phyloP scores from a whole-genome alignment of 2,888 invertebrate species.

The Panzeria rudis region DNA sequence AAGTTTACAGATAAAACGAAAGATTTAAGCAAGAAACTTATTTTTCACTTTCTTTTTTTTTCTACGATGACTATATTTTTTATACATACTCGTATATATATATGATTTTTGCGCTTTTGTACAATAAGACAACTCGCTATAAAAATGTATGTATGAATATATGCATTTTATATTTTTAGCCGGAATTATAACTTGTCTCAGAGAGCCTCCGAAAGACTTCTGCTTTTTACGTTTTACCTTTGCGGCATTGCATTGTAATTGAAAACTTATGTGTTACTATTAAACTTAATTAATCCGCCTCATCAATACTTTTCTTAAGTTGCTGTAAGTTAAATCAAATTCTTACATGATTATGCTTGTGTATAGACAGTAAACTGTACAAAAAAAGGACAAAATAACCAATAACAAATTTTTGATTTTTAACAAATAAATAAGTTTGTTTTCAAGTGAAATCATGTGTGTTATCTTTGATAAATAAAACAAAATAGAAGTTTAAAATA shows the following conservation, averaged over 20 bases:
- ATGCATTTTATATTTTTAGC: constrained; percentile 11
- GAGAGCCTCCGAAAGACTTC: too few species aligned
- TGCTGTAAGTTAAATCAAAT: too few species aligned
- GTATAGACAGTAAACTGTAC: too few species aligned
- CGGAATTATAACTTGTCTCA: not conserved
- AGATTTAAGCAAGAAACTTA: constrained; percentile 66
- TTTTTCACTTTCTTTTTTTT: constrained; percentile 27
- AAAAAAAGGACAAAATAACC: too few species aligned
- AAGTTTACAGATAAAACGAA: constrained; percentile 47
- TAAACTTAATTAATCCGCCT: not conserved
- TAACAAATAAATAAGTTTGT: too few species aligned
- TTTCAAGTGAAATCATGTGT: too few species aligned
- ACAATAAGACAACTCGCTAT: constrained; percentile 9
- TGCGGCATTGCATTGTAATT: not conserved
- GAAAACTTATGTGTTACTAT: not conserved
- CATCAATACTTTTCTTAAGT: not conserved
- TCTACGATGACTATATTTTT: constrained; percentile 16
- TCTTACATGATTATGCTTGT: too few species aligned
- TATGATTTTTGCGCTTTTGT: constrained; percentile 3
- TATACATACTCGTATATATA: constrained; percentile 25
- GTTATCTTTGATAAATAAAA: too few species aligned
- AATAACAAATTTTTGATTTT: too few species aligned
- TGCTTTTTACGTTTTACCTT: not conserved
- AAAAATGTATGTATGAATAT: too few species aligned
- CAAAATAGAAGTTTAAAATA: too few species aligned